These are phyloP conservation scores for Palythoa heliodiscus DNA, from an alignment of 92 coral and sea anemone species.

Conservation along the genomic window DNA sequence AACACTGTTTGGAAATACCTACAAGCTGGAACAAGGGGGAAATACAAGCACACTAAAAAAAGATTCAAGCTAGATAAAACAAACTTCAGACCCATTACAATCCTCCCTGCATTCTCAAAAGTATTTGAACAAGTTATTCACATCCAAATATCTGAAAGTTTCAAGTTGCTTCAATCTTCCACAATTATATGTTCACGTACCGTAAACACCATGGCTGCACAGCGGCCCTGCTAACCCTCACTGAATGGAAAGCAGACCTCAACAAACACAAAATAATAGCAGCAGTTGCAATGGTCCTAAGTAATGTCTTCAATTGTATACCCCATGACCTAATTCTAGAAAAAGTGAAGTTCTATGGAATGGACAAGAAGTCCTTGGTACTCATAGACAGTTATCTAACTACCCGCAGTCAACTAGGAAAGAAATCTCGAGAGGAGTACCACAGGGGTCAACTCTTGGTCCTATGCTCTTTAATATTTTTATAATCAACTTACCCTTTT, in stretches of 20 bases:
- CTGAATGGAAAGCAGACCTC: conserved; percentile 66
- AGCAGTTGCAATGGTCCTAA: conserved; percentile 60
- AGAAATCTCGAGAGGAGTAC: conserved; percentile 56
- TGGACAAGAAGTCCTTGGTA: conserved; percentile 46
- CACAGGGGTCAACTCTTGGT: conserved; percentile 53
- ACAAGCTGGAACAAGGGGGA: conserved; percentile 51
- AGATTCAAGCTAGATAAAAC: conserved; percentile 9
- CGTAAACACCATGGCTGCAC: conserved; percentile 57
- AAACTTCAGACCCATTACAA: conserved; percentile 7
- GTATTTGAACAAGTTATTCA: conserved; percentile 37
- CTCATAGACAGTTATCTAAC: conserved; percentile 54
- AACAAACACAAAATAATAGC: conserved; percentile 58
- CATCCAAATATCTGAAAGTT: conserved; percentile 45
- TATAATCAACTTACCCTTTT: conserved; percentile 48
- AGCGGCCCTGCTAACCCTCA: conserved; percentile 49
- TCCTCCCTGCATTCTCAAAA: conserved; percentile 30
- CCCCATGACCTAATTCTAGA: conserved; percentile 57
- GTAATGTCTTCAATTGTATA: conserved; percentile 65
- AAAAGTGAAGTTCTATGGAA: conserved; percentile 54
- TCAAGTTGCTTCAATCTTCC: conserved; percentile 49
- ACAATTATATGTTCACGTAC: conserved; percentile 52
- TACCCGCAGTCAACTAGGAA: conserved; percentile 54
- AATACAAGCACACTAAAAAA: conserved; percentile 43
- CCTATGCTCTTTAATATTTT: conserved; percentile 47
- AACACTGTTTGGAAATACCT: conserved; percentile 43